These are phyloP conservation scores for Parazoanthus swiftii DNA, from an alignment of 92 coral and sea anemone genomes.

Conservation along the genomic window DNA sequence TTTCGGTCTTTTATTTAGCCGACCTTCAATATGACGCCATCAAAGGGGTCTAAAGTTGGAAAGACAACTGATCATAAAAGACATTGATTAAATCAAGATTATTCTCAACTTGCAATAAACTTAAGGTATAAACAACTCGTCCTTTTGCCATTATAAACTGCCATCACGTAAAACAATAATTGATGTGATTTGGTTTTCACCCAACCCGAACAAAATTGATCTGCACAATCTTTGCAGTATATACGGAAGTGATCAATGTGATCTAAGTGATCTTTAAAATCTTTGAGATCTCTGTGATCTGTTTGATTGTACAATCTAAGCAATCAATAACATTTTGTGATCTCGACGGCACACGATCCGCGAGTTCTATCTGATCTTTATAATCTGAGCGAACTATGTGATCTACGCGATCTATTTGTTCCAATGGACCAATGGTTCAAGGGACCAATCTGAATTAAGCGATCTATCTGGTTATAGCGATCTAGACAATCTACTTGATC, in stretches of 20 bases:
- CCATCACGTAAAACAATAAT: not conserved
- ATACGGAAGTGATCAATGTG: not conserved
- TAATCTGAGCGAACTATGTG: too few species aligned
- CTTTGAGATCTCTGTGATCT: not conserved
- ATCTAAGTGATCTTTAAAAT: not conserved
- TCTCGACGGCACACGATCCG: too few species aligned
- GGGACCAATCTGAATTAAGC: too few species aligned
- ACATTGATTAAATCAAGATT: not conserved
- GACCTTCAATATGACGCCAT: conserved; percentile 12
- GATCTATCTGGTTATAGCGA: too few species aligned
- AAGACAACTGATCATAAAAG: not conserved
- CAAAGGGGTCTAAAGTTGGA: not conserved
- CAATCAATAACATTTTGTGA: too few species aligned
- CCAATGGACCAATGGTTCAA: too few species aligned
- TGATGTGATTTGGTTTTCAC: not conserved
- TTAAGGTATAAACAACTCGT: not conserved
- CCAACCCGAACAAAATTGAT: not conserved
- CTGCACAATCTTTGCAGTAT: not conserved
- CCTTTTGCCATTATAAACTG: not conserved
- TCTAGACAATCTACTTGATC: too few species aligned
- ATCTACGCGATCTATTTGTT: too few species aligned
- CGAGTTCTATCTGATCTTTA: too few species aligned
- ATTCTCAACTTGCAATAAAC: too few species aligned
- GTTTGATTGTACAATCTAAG: too few species aligned
- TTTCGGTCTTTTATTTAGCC: conserved; percentile 3